Base-by-base conservation (phyloP, 2,797 vertebrate species). In the Hyperoplus lanceolatus region DNA sequence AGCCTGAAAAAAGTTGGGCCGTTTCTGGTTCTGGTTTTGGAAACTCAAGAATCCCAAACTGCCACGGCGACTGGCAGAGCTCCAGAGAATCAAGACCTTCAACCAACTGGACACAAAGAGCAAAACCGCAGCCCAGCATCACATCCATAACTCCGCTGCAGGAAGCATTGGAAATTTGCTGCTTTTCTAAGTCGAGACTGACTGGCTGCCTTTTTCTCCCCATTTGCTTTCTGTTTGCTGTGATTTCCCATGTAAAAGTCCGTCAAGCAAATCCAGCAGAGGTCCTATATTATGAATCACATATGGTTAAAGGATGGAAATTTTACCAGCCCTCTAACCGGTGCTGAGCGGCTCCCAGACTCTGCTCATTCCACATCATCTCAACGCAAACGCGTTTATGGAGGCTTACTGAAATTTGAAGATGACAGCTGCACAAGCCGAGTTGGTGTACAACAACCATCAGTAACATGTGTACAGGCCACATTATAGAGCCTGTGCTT, bases 31-130 rank as follows among this genome's bases (percentile, higher is more conserved):
- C 92, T 93, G 90, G 81, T 92, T 29, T 93, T 93, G 89, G 91
- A 93, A 94, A 94, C 83, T 83, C 86, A 90, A 92, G 91, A 93
- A 88, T 89, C 88, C 64, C 82, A 79, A 80, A 86, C 80, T 90
- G 81, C 90, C 79, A 75, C 53, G 66, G 89, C 29, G 81, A 82
- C 91, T 92, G 93, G 93, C 90, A 80, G 80, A 70, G 78, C 69
- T 91, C 93, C 91, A 93, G 83, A 59, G 90, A 92, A 88, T 90
- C 87, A 91, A 29, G 87, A 87, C 88, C 86, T 85, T 90, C 91
- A 73, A 79, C 89, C 84, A 70, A 84, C 45, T 73, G 85, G 87
- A 86, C 89, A 68, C 78, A 63, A 50, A 79, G 70, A 83, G 65
- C 77, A 89, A 75, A 89, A 75, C 84, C 83, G 18, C 86, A 82